Percentiles rank a stretch among this genome's conserved stretches.
Evolutionary conservation across 2,888 invertebrate species (phyloP).

Genomic region (Platycheirus rosarum): DNA sequence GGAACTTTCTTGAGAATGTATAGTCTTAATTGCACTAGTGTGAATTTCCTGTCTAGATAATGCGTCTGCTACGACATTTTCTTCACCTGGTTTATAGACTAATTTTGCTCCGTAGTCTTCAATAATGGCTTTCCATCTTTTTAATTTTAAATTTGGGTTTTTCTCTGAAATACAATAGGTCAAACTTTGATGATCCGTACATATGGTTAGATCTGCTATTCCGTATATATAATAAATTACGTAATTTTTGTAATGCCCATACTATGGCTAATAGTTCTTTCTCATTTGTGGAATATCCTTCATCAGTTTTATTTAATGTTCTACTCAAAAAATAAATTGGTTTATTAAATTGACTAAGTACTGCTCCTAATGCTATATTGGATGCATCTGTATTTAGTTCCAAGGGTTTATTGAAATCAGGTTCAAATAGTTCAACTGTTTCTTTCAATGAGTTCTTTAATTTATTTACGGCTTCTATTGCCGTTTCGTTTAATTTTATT

Average conservation of each 20-base stretch:
- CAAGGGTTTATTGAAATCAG: constrained; percentile 54
- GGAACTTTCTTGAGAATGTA: too few species aligned
- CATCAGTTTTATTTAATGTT: too few species aligned
- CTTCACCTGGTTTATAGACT: too few species aligned
- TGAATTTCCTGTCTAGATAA: background rate
- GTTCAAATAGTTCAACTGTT: constrained; percentile 17
- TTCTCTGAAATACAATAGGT: background rate
- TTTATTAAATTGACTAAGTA: constrained; percentile 55
- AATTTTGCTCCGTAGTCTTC: constrained; percentile 2
- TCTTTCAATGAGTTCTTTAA: constrained; percentile 33
- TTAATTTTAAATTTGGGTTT: constrained; percentile 2
- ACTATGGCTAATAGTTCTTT: too few species aligned
- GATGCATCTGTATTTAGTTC: constrained; percentile 77
- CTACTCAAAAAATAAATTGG: too few species aligned
- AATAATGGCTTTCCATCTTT: background rate
- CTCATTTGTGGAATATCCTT: too few species aligned
- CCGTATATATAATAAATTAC: too few species aligned
- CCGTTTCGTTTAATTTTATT: constrained; percentile 29
- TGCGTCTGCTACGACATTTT: background rate
- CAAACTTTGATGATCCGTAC: constrained; percentile 1
- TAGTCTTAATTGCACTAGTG: too few species aligned
- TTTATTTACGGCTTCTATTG: constrained; percentile 43
- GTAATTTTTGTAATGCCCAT: too few species aligned
- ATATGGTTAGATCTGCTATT: too few species aligned
- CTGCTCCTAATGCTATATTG: constrained; percentile 75